Evolutionary conservation across 2,113 vertebrate genomes (phyloP).

Genomic region (Calidris pugnax): DNA sequence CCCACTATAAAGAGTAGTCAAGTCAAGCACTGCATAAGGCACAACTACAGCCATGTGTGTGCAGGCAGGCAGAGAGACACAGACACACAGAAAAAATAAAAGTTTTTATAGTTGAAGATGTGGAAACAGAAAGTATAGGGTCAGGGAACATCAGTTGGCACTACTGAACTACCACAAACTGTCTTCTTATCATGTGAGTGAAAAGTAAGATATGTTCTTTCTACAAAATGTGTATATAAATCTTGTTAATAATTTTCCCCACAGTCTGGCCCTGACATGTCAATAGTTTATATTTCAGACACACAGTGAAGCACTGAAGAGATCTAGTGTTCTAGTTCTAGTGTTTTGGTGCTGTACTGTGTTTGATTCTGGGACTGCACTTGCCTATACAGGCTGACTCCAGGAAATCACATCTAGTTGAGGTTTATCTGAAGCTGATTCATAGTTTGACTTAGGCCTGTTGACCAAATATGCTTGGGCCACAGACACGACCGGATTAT

Average conservation of each 20-base stretch:
- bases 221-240: background rate
- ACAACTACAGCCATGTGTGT: background rate
- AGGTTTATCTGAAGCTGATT: background rate
- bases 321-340: too few relatives aligned
- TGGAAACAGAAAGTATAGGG: background rate
- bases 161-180: background rate
- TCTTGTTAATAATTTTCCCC: background rate
- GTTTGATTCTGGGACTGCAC: background rate
- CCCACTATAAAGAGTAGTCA: background rate
- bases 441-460: background rate
- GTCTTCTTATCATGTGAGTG: background rate
- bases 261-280: background rate
- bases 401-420: accelerated
- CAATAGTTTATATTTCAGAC: background rate
- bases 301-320: background rate
- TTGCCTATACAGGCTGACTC: background rate
- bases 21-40: background rate
- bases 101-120: background rate
- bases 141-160: background rate
- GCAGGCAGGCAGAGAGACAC: background rate
- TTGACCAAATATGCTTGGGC: background rate
- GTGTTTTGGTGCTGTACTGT: background rate
- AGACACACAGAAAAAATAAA: background rate
- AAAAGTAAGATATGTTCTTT: background rate
- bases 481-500: background rate